Percentiles rank a stretch among this genome's conserved stretches.
These are phyloP conservation scores for Trematomus loennbergii DNA, from an alignment of 2,113 vertebrate species.

Conservation along the genomic window DNA sequence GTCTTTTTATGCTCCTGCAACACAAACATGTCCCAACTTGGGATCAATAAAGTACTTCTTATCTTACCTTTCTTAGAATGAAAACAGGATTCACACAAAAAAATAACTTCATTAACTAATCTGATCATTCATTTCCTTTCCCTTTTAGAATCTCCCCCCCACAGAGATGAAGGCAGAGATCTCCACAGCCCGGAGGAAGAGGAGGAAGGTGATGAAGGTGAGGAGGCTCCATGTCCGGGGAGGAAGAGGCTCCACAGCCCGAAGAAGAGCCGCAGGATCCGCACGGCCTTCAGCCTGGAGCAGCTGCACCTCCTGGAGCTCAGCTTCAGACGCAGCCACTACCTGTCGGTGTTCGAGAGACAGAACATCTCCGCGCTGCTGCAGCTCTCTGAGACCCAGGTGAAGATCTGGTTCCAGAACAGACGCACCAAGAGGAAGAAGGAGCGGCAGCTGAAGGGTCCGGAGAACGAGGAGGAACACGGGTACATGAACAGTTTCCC, in stretches of 20 bases:
- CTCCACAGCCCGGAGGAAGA: constrained; percentile 6
- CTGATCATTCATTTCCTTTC: neutral
- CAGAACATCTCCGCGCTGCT: constrained; percentile 77
- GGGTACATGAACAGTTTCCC: neutral
- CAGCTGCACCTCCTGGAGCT: constrained; percentile 82
- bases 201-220: no score
- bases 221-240: neutral
- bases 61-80: no score
- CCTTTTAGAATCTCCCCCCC: neutral
- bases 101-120: no score
- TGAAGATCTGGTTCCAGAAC: constrained; percentile 89
- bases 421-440: constrained; percentile 87
- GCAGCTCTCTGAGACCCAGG: constrained; percentile 83
- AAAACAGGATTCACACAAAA: no score
- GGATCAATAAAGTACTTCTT: no score
- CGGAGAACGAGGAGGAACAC: constrained; percentile 57
- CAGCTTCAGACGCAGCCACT: constrained; percentile 82
- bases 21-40: no score
- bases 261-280: constrained; percentile 70
- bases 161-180: neutral
- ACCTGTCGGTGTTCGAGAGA: constrained; percentile 84
- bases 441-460: constrained; percentile 61
- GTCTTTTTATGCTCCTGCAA: no score
- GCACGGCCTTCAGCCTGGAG: constrained; percentile 81
- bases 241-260: neutral